A percentile compares a stretch with the other conserved stretches of the same genome.
phyloP scores from a whole-genome alignment of 2,888 invertebrate species.

The Cybosia mesomella region DNA sequence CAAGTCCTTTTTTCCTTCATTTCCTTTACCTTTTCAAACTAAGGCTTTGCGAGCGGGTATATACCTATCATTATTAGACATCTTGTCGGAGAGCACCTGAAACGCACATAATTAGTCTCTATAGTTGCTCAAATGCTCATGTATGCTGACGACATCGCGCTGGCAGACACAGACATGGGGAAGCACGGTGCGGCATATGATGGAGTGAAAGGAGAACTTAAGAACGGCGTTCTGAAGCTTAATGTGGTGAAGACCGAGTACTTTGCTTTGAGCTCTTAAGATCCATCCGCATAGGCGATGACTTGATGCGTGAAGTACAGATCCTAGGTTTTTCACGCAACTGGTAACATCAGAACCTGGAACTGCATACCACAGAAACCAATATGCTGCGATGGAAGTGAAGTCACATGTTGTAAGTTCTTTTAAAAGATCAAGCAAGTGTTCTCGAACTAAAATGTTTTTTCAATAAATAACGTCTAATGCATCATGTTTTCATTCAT shows the following conservation, averaged over 20 bases:
- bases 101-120: neutral
- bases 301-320: neutral
- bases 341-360: too few relatives aligned
- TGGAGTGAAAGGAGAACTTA: neutral
- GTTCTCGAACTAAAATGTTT: neutral
- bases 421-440: neutral
- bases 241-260: neutral
- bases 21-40: too few relatives aligned
- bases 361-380: neutral
- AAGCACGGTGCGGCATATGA: neutral
- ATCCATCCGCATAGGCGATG: neutral
- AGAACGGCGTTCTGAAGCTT: neutral
- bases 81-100: neutral
- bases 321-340: neutral
- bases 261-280: neutral
- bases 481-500: neutral
- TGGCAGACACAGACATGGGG: neutral
- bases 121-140: neutral
- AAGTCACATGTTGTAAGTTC: neutral
- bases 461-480: neutral
- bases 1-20: too few relatives aligned
- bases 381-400: neutral
- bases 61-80: neutral
- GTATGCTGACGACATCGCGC: neutral
- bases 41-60: too few relatives aligned